Evolutionary conservation across 2,797 vertebrate species (phyloP).

Genomic region (Sphenodon punctatus): DNA sequence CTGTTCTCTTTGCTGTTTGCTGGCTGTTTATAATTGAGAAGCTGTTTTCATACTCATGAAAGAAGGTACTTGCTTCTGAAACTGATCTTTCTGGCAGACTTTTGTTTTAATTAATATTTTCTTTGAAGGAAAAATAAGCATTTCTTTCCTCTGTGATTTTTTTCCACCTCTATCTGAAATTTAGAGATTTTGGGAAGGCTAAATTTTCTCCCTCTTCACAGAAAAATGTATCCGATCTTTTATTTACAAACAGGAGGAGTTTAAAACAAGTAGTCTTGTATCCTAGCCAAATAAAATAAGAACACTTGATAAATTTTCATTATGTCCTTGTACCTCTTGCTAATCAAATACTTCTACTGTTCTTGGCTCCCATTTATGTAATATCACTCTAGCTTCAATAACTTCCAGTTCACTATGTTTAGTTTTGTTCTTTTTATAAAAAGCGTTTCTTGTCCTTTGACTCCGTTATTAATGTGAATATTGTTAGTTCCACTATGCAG

Average conservation of each 20-base stretch:
- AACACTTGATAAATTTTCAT: slow-evolving; percentile 26
- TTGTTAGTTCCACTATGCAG: slow-evolving; percentile 17
- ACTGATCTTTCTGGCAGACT: background rate
- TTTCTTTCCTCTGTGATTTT: background rate
- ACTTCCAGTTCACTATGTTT: background rate
- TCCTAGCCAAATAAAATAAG: slow-evolving; percentile 9
- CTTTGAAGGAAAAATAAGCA: background rate
- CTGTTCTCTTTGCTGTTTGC: background rate
- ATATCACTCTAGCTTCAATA: slow-evolving; percentile 39
- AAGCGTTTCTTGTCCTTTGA: slow-evolving; percentile 13
- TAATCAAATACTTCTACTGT: slow-evolving; percentile 26
- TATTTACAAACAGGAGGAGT: slow-evolving; percentile 23
- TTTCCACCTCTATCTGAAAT: background rate
- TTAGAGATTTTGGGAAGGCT: background rate
- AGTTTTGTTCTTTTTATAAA: too few relatives aligned
- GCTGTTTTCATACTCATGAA: background rate
- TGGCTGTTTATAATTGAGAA: background rate
- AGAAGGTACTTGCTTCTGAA: background rate
- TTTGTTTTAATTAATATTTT: background rate
- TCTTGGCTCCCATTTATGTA: slow-evolving; percentile 14
- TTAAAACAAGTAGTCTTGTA: slow-evolving; percentile 19
- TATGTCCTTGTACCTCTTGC: slow-evolving; percentile 12
- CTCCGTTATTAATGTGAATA: slow-evolving; percentile 4
- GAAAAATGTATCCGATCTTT: background rate
- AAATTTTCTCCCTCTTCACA: background rate